Conservation (phyloP, 1,140 invertebrate genomes). For the Cyrtorhinus lividipennis region DNA sequence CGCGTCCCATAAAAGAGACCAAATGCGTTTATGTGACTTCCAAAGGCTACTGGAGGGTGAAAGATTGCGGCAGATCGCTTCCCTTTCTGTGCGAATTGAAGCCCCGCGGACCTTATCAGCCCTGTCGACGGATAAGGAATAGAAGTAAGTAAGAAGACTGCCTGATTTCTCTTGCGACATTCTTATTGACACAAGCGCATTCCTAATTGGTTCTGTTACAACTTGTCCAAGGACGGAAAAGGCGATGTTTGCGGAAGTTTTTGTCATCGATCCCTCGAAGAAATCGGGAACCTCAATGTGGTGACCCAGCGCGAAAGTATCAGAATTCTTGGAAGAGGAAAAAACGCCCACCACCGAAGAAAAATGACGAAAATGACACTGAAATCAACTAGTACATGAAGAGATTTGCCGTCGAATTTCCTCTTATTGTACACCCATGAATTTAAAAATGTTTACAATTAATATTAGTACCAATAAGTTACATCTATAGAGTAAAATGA, state of each 20-base stretch:
- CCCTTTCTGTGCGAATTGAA: conserved; percentile 44
- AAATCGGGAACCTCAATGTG: conserved; percentile 16
- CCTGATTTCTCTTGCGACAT: not conserved
- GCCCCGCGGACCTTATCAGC: conserved; percentile 3
- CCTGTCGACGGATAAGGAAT: not conserved
- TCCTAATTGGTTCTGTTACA: too few relatives aligned
- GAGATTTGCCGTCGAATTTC: too few relatives aligned
- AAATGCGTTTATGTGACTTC: conserved; percentile 40
- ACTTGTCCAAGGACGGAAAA: not conserved
- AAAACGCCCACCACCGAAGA: too few relatives aligned
- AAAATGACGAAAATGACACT: too few relatives aligned
- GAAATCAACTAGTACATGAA: too few relatives aligned
- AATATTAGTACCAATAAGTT: too few relatives aligned
- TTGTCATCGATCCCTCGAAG: not conserved
- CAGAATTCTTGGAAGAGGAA: not conserved
- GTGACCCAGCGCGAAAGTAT: conserved; percentile 3
- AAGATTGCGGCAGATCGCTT: conserved; percentile 34
- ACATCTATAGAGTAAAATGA: too few relatives aligned
- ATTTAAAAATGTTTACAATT: too few relatives aligned
- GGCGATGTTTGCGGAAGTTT: not conserved
- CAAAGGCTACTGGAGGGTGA: conserved; percentile 38
- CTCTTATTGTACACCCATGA: too few relatives aligned
- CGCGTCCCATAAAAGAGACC: conserved; percentile 30
- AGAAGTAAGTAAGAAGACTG: not conserved
- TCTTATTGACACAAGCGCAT: too few relatives aligned